Percentiles rank a stretch among this genome's conserved stretches.
Conservation (phyloP, 2,888 invertebrate genomes). For the Campoplex capitator region DNA sequence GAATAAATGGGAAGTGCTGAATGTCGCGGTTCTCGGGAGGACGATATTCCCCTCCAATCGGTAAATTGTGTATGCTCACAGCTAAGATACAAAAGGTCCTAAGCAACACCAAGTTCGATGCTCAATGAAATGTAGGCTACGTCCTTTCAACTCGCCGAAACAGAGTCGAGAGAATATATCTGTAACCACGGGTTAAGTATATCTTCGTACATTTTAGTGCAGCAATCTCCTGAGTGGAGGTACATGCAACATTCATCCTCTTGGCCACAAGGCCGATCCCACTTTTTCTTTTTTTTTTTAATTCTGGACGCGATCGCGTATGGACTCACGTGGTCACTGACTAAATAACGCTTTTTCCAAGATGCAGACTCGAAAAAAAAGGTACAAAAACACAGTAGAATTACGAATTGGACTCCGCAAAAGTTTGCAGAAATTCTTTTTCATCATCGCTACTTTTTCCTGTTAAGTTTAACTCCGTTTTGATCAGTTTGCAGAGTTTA, state of each 20-base stretch:
- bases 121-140: background rate
- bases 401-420: background rate
- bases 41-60: constrained; percentile 40
- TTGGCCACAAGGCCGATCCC: constrained; percentile 57
- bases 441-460: background rate
- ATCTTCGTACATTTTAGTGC: constrained; percentile 75
- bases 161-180: constrained; percentile 10
- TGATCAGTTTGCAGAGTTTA: too few relatives aligned
- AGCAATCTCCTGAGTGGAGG: constrained; percentile 80
- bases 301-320: constrained; percentile 39
- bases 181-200: constrained; percentile 50
- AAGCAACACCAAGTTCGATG: background rate
- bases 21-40: constrained; percentile 45
- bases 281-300: constrained; percentile 12
- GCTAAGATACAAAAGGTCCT: constrained; percentile 3
- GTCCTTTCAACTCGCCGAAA: background rate
- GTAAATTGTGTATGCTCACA: constrained; percentile 18
- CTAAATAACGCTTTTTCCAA: constrained; percentile 30
- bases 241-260: constrained; percentile 79
- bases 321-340: constrained; percentile 53
- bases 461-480: background rate
- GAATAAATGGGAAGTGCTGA: constrained; percentile 22
- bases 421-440: background rate
- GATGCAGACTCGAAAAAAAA: constrained; percentile 18
- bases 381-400: background rate